Conservation (phyloP, 2,888 invertebrate genomes). For the Drosophila rubida region DNA sequence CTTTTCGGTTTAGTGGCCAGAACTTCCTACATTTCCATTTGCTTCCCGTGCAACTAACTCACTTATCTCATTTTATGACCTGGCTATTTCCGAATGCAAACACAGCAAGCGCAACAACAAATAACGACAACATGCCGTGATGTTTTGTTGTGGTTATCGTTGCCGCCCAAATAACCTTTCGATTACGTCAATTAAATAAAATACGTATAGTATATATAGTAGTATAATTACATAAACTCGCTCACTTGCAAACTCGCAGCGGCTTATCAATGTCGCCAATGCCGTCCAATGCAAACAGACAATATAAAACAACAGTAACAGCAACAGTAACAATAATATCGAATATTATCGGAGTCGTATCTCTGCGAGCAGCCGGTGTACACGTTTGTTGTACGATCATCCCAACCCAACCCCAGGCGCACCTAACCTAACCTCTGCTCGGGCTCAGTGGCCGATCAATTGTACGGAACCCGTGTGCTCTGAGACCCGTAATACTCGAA, state of each 20-base stretch:
- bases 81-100: constrained; percentile 7
- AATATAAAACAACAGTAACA: constrained; percentile 27
- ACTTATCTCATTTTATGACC: background rate
- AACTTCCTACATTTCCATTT: background rate
- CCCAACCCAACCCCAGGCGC: constrained; percentile 18
- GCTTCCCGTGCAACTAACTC: background rate
- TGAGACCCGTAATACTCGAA: constrained; percentile 6
- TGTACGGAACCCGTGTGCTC: constrained; percentile 3
- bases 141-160: constrained; percentile 28
- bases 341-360: constrained; percentile 28
- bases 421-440: constrained; percentile 25
- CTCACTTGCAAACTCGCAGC: constrained; percentile 21
- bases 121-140: constrained; percentile 12
- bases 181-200: constrained; percentile 71
- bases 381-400: constrained; percentile 11
- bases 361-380: background rate
- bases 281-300: constrained; percentile 56
- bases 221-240: constrained; percentile 60
- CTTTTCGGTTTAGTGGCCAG: background rate
- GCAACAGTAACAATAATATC: constrained; percentile 15
- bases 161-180: constrained; percentile 69
- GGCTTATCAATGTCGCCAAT: constrained; percentile 66
- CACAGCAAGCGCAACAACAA: constrained; percentile 12
- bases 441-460: constrained; percentile 1
- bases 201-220: constrained; percentile 51